A percentile compares a stretch with the other conserved stretches of the same genome.
These are phyloP conservation scores for Ceriagrion tenellum DNA, from an alignment of 2,888 invertebrate genomes.

Conservation along the genomic window DNA sequence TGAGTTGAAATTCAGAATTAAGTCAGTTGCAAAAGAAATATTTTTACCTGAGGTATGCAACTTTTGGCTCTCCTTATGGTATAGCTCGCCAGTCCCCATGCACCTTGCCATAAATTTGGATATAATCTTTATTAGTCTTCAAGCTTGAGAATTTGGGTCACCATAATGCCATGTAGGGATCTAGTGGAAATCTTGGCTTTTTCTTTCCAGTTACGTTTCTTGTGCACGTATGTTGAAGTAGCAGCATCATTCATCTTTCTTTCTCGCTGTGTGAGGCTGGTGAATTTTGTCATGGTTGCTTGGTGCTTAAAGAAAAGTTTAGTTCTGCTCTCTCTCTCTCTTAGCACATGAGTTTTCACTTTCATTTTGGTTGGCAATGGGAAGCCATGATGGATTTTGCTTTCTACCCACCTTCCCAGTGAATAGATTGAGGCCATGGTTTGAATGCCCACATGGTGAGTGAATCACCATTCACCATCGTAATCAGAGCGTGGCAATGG, in stretches of 20 bases:
- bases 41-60: no score
- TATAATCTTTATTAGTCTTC: neutral
- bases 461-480: conserved; percentile 17
- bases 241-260: neutral
- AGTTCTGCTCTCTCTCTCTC: neutral
- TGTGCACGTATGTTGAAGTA: neutral
- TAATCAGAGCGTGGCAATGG: conserved; percentile 34
- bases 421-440: conserved; percentile 54
- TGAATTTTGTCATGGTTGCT: no score
- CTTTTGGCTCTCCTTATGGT: no score
- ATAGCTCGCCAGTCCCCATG: no score
- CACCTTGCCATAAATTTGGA: neutral
- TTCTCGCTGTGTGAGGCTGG: neutral
- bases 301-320: no score
- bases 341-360: neutral
- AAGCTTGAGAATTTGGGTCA: neutral
- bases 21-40: no score
- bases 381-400: neutral
- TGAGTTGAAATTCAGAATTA: no score
- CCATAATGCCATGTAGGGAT: neutral
- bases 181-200: neutral
- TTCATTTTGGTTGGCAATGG: neutral
- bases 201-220: neutral
- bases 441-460: conserved; percentile 41
- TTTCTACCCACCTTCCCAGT: neutral